phyloP scores from a whole-genome alignment of 2,113 vertebrate genomes.

The Crotalus helleri region DNA sequence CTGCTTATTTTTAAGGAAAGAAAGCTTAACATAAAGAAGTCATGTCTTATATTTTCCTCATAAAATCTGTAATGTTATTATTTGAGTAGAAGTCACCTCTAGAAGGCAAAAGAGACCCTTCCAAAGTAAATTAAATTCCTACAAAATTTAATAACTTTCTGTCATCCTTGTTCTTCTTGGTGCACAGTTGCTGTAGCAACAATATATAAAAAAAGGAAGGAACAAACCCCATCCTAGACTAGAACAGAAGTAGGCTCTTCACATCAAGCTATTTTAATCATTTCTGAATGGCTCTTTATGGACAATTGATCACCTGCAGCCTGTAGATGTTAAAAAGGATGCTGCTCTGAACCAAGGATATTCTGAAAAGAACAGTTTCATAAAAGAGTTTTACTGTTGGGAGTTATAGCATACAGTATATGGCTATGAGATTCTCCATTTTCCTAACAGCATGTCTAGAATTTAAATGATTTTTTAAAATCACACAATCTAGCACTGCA shows the following conservation, averaged over 20 bases:
- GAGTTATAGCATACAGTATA: not conserved
- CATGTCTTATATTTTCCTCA: conserved; percentile 44
- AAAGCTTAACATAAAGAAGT: conserved; percentile 36
- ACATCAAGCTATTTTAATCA: conserved; percentile 19
- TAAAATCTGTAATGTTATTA: conserved; percentile 57
- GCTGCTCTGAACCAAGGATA: not conserved
- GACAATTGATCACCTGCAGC: not conserved
- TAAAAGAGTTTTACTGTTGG: not conserved
- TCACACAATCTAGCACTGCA: not conserved
- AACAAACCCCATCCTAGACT: conserved; percentile 9
- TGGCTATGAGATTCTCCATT: not conserved
- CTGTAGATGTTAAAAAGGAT: conserved; percentile 1
- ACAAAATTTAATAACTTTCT: conserved; percentile 66
- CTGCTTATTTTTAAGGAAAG: conserved; percentile 45
- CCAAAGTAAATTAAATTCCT: conserved; percentile 62
- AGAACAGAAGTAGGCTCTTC: not conserved
- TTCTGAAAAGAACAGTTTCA: not conserved
- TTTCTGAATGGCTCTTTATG: conserved; percentile 34
- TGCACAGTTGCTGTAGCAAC: conserved; percentile 69
- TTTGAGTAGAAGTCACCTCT: conserved; percentile 45
- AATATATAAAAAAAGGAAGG: conserved; percentile 46
- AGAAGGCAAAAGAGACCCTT: conserved; percentile 47
- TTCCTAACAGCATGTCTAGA: not conserved
- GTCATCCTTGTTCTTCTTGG: conserved; percentile 67
- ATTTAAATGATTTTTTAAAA: not conserved